Evolutionary conservation across 2,113 vertebrate species (phyloP), one percentile per base, ranked within the genome.

Genomic region (Ardeotis arabs): DNA sequence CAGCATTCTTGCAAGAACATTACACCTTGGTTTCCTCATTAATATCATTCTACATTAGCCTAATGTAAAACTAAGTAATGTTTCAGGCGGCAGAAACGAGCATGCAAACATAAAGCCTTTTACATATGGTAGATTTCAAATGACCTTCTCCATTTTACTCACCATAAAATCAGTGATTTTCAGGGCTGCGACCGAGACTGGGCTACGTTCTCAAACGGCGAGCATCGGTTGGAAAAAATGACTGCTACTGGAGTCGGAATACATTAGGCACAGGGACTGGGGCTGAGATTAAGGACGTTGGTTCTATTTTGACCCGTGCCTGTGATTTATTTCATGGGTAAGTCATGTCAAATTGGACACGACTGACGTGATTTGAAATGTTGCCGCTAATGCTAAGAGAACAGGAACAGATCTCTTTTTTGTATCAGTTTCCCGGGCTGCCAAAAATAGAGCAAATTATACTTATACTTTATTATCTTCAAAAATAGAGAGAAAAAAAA

Each of bases 1-100:
- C 94, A 94, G 67, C 73, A 92, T 73, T 94, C 91, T 95, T 97
- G 95, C 85, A 87, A 96, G 94, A 96, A 96, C 97, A 82, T 94
- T 96, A 77, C 77, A 96, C 68, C 77, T 96, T 85, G 93, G 85
- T 70, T 95, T 62, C 82, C 87, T 90, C 83, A 87, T 97, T 95
- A 96, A 95, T 89, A 93, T 35, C 52, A 85, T 62, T 97, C 89
- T 89, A 21, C 64, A 72, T 95, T 89, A 97, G 95, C 78, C 66
- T 97, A 91, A 97, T 96, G 86, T 76, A 47, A 49, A 84, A 92
- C 87, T 84, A 55, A 81, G 77, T 66, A 78, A 62, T 37, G 56
- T 17, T 44, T 44, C 70, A 87, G 83, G 69, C 64, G 85, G 69
- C 49, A 45, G 93, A 81, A 73, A 78, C 2, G 14, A 15, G 83